Evolutionary conservation across 64 coral and sea anemone genomes (phyloP).

Genomic region (Dendronephthya gigantea): DNA sequence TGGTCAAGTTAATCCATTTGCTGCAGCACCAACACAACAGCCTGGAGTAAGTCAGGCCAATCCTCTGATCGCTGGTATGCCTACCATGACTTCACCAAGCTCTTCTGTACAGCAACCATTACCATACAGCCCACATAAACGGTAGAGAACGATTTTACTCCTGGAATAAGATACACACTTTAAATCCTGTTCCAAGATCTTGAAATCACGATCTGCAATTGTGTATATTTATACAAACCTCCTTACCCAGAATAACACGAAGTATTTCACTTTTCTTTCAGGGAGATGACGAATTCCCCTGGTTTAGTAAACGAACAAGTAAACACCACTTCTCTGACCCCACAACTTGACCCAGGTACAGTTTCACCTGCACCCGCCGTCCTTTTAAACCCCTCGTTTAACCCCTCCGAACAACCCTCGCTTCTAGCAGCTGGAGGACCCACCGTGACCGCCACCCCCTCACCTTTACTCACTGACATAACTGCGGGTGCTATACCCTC

Average conservation of each 20-base stretch:
- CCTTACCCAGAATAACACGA: too few species aligned
- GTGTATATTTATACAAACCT: too few species aligned
- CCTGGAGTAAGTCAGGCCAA: neutral
- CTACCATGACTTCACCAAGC: neutral
- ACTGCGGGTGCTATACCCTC: slow-evolving; percentile 73
- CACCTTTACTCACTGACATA: slow-evolving; percentile 70
- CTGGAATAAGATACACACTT: too few species aligned
- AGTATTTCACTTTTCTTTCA: neutral
- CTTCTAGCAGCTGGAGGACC: neutral
- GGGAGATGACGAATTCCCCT: neutral
- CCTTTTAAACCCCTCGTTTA: neutral
- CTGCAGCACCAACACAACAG: neutral
- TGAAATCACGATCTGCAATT: too few species aligned
- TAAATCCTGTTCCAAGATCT: too few species aligned
- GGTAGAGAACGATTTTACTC: neutral
- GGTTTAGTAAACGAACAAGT: neutral
- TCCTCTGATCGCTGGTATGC: neutral
- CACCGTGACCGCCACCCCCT: slow-evolving; percentile 64
- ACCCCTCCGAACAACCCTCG: neutral
- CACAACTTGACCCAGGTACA: neutral
- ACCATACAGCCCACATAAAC: slow-evolving; percentile 2
- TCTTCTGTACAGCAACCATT: neutral
- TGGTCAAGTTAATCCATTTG: neutral
- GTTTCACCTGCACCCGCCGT: neutral
- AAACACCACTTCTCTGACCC: neutral